phyloP scores from a whole-genome alignment of 1,140 invertebrate species.

The Leptopilina boulardi region DNA sequence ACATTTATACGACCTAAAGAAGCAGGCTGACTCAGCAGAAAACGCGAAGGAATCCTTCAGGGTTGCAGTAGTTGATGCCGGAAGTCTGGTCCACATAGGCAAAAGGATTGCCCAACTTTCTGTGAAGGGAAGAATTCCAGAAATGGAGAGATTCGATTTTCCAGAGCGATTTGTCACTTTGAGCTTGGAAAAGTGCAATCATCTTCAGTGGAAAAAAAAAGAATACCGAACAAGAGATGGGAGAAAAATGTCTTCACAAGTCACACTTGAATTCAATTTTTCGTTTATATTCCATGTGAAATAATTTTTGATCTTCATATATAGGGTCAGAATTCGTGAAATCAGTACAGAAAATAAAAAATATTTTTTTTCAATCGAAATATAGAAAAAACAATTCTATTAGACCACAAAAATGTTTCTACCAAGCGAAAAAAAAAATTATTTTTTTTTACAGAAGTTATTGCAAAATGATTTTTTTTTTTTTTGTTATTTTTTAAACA shows the following conservation, averaged over 20 bases:
- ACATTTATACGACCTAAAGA: neutral
- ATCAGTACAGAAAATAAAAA: too few species aligned
- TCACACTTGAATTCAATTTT: conserved; percentile 15
- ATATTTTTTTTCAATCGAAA: too few species aligned
- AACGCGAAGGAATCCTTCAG: conserved; percentile 24
- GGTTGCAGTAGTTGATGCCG: conserved; percentile 17
- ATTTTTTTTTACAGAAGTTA: too few species aligned
- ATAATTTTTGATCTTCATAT: neutral
- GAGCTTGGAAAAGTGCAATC: conserved; percentile 24
- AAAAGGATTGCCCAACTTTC: conserved; percentile 27
- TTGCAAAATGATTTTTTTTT: too few species aligned
- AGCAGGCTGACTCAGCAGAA: conserved; percentile 27
- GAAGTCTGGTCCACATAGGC: conserved; percentile 15
- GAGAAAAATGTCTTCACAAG: neutral
- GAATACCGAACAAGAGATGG: neutral
- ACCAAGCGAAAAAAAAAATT: too few species aligned
- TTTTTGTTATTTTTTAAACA: too few species aligned
- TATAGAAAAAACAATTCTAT: too few species aligned
- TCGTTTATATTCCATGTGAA: neutral
- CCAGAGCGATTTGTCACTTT: conserved; percentile 23
- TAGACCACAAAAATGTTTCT: too few species aligned
- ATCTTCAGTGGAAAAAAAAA: neutral
- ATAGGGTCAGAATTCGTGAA: neutral
- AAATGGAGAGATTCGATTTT: conserved; percentile 21
- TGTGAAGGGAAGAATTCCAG: conserved; percentile 5